Evolutionary conservation across 2,888 invertebrate species (phyloP).

Genomic region (Ectemnius lituratus): DNA sequence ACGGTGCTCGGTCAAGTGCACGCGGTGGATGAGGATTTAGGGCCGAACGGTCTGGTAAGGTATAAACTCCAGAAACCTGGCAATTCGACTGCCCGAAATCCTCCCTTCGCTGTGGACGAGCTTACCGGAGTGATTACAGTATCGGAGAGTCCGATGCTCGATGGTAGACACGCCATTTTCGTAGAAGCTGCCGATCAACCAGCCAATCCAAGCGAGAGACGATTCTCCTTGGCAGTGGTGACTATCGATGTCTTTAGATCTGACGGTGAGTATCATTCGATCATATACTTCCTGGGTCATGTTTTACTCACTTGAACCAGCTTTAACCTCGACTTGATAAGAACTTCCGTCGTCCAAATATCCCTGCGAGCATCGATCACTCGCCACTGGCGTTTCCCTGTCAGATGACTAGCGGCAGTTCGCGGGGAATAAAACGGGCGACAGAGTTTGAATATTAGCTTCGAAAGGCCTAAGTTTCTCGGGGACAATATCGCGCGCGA

Average conservation of each 20-base stretch:
- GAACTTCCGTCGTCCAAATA: no score
- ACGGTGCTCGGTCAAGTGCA: slow-evolving; percentile 88
- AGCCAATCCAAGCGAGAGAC: slow-evolving; percentile 88
- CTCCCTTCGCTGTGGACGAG: slow-evolving; percentile 86
- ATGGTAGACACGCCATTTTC: slow-evolving; percentile 88
- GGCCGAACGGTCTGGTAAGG: slow-evolving; percentile 86
- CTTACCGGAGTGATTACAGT: slow-evolving; percentile 85
- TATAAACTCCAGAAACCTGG: slow-evolving; percentile 86
- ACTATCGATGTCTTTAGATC: slow-evolving; percentile 86
- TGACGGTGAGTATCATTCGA: slow-evolving; percentile 66
- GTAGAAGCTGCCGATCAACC: slow-evolving; percentile 92
- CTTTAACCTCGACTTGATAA: no score
- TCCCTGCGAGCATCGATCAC: no score
- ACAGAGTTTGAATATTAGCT: background rate
- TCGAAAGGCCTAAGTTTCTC: no score
- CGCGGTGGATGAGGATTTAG: slow-evolving; percentile 90
- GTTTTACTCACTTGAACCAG: no score
- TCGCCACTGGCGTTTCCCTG: no score
- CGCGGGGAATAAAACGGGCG: background rate
- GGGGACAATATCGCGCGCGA: background rate
- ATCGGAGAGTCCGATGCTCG: slow-evolving; percentile 82
- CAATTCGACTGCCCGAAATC: slow-evolving; percentile 82
- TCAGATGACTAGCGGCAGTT: no score
- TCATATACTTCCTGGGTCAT: no score
- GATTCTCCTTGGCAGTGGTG: slow-evolving; percentile 91